Base-by-base conservation (phyloP, 2,888 invertebrate genomes). In the Bembecia ichneumoniformis region DNA sequence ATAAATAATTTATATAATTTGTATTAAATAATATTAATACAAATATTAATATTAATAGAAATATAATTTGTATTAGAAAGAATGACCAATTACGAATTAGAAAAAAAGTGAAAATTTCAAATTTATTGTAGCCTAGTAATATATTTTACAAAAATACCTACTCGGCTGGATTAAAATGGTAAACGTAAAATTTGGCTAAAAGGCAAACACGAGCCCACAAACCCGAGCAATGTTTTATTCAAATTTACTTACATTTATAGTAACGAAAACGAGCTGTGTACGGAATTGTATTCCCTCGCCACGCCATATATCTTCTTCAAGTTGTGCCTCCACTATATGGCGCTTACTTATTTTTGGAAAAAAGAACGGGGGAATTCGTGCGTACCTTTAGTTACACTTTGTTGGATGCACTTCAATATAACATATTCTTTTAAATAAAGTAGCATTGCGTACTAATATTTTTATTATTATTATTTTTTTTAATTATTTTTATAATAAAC, bases 201-300 rank as follows among this genome's bases (percentile, higher is more conserved):
- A 53, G 51, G 47, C 51, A 35, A 28, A 44, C 13, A 47, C 45
- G 46, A 57, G 58, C 57, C 59, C 68, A 55, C 48, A 47, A 66
- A 56, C 62, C 63, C 68, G 62, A 53, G 64, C 63, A 63, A 86
- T 87, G 86, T 87, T 86, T 87, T 87, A 87, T 87, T 87, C 84
- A 87, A 87, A 87, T 87, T 87, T 87, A 87, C 87, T 86, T 86
- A 87, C 86, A 86, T 84, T 87, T 83, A 74, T 79, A 83, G 82
- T 86, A 87, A 87, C 82, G 82, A 76, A 71, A 74, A 77, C 81
- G 84, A 87, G 84, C 87, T 86, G 71, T 76, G 80, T 68, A 68
- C 77, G 60, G 80, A 77, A 81, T 81, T 79, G 84, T 83, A 86
- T 83, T 86, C 86, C 86, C 86, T 74, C 66, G 83, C 74, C 78